Base-by-base conservation (phyloP, 2,888 invertebrate genomes). In the Phyto melanocephala region DNA sequence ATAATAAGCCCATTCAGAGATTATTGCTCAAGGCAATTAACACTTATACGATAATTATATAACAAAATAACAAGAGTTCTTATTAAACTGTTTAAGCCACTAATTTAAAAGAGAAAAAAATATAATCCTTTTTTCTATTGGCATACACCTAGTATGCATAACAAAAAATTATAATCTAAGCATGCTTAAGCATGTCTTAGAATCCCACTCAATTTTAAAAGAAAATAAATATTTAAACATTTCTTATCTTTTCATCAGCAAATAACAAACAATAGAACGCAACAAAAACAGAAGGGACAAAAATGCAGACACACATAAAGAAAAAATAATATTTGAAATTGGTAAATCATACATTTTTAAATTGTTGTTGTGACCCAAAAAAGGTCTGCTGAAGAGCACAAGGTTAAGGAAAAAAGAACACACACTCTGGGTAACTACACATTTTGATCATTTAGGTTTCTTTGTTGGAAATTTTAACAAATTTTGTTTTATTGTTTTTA, bases 191-290 rank as follows among this genome's bases (percentile, higher is more conserved):
- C 67, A 54, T 67, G 33, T 70, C 28, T 40, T 56, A 35, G 10
- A 17, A 37, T 13, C 33, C 28, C 28, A 13, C 7, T 15, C 6
- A 28, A 28, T 40, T 6, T 33, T 20, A 33, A 52, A 60, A 40
- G 15, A 33, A 15, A 35, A 45, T n/a, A 45, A 24, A 45, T 20
- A 20, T 56, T 63, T 11, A 56, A 47, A 62, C 20, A 63, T 50
- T 79, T 65, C 82, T 82, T 82, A 79, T 82, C 79, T 77, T 58
- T 75, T 71, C 78, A 82, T 75, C 82, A 78, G 40, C 13, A n/a
- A 58, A 58, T 58, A 33, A 28, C 70, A 45, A 45, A 40, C 13
- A 42, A 15, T 11, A n/a, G 15, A n/a, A 45, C 8, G 8, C 17
- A 11, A 47, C 47, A 75, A 45, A 65, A 63, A 24, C 1, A 56